Evolutionary conservation across 2,797 vertebrate species (phyloP), one percentile per base, ranked within the genome.

Genomic region (Rhinella marina): DNA sequence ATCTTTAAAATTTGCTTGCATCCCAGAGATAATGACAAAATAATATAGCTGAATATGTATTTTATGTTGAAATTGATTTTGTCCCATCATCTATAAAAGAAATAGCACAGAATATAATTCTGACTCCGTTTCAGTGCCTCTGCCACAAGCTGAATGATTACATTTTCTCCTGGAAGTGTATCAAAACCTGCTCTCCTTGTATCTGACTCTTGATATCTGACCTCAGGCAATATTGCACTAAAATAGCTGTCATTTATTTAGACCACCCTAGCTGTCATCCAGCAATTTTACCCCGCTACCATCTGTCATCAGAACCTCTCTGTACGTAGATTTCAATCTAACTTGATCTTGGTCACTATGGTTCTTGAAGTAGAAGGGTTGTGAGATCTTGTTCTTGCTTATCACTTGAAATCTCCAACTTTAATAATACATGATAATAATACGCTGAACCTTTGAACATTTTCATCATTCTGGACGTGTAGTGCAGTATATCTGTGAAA

Each of bases 221-320:
- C 86, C 86, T 78, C 19, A 66, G 72, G 72, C 81, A 32, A 83
- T 82, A 87, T 56, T 77, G 72, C 57, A 50, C 41, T 83, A 82
- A 73, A 82, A 87, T 87, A 83, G 81, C 80, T 87, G 81, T 77
- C 79, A 87, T 87, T 82, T 87, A 76, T 87, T 76, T 83, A 77
- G 72, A 32, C 80, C 68, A 82, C 86, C 80, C 56, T 32, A 50
- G 80, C 86, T 66, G 80, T 54, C 80, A 82, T 66, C 56, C 56
- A 82, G 70, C 68, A 87, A 14, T 82, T 81, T 50, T 82, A 73
- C 52, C 64, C 16, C 4, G 54, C 81, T 87, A 61, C 72, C 86
- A 87, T 82, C 80, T 87, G 80, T 87, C 80, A 82, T 86, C n/a
- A 61, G 19, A 61, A 8, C 54, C 27, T 84, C 21, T 75, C 25